phyloP scores from a whole-genome alignment of 2,888 invertebrate genomes.

The Hirtodrosophila histrioides region DNA sequence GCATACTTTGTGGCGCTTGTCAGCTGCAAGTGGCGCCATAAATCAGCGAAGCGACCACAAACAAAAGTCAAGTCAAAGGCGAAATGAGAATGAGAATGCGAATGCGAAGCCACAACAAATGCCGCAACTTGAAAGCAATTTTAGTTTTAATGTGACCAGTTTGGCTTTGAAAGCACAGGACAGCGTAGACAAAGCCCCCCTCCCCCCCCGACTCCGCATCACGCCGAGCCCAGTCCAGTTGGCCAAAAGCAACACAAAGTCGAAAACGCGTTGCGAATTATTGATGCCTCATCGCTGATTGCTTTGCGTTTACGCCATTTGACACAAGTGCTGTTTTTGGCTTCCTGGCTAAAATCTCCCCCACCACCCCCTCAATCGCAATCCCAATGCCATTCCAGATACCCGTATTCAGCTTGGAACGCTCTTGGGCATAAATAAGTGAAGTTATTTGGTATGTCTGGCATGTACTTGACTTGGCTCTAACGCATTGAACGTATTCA shows the following conservation, averaged over 20 bases:
- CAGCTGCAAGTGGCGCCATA: slow-evolving; percentile 75
- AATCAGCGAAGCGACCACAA: slow-evolving; percentile 60
- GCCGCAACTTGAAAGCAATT: slow-evolving; percentile 55
- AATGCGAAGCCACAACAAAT: slow-evolving; percentile 34
- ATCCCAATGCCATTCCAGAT: slow-evolving; percentile 9
- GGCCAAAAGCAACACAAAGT: slow-evolving; percentile 8
- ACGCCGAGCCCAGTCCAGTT: background rate
- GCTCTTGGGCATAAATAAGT: slow-evolving; percentile 64
- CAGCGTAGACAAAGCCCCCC: no score
- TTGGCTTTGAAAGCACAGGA: slow-evolving; percentile 17
- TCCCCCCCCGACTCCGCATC: no score
- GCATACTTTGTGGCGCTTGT: slow-evolving; percentile 63
- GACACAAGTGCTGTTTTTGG: slow-evolving; percentile 58
- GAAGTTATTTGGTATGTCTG: slow-evolving; percentile 74
- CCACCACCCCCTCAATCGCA: background rate
- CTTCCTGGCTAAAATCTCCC: slow-evolving; percentile 24
- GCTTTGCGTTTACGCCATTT: slow-evolving; percentile 75
- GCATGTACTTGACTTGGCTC: slow-evolving; percentile 59
- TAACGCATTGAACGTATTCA: slow-evolving; percentile 13
- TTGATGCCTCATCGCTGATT: slow-evolving; percentile 75
- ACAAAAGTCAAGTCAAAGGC: slow-evolving; percentile 63
- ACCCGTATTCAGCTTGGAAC: slow-evolving; percentile 27
- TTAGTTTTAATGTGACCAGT: slow-evolving; percentile 70
- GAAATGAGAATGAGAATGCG: slow-evolving; percentile 8
- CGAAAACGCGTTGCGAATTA: slow-evolving; percentile 72